These are phyloP conservation scores for Atta colombica DNA, from an alignment of 1,140 invertebrate species.

Conservation along the genomic window DNA sequence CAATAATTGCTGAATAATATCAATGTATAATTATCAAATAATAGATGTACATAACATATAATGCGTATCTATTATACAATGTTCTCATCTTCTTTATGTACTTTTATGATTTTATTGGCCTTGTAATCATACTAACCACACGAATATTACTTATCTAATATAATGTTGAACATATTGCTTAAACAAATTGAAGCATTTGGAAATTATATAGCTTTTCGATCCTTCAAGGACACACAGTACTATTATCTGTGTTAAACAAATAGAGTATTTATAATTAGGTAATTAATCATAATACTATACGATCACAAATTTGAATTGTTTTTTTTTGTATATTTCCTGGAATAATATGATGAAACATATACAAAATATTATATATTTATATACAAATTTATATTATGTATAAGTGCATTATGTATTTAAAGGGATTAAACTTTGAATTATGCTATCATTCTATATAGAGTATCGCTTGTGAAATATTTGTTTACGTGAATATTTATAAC, in stretches of 20 bases:
- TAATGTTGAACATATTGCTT: slow-evolving; percentile 98
- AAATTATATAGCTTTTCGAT: slow-evolving; percentile 98
- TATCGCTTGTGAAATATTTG: no score
- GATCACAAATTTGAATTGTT: no score
- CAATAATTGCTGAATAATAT: background rate
- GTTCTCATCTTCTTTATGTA: slow-evolving; percentile 98
- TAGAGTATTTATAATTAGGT: no score
- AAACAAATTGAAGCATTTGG: slow-evolving; percentile 99
- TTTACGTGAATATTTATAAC: no score
- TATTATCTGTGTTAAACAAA: slow-evolving; percentile 86
- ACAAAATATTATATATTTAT: no score
- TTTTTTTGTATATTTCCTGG: no score
- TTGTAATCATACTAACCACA: slow-evolving; percentile 92
- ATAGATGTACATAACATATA: background rate
- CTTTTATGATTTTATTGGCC: slow-evolving; percentile 99
- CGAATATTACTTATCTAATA: slow-evolving; percentile 97
- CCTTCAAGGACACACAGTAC: slow-evolving; percentile 97
- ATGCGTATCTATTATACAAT: slow-evolving; percentile 86
- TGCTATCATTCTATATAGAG: no score
- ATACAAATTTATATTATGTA: no score
- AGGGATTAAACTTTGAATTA: no score
- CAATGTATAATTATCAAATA: background rate
- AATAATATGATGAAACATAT: no score
- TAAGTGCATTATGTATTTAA: no score
- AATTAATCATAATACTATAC: no score